Conservation (phyloP, 2,113 vertebrate genomes). For the Columba janthina region DNA sequence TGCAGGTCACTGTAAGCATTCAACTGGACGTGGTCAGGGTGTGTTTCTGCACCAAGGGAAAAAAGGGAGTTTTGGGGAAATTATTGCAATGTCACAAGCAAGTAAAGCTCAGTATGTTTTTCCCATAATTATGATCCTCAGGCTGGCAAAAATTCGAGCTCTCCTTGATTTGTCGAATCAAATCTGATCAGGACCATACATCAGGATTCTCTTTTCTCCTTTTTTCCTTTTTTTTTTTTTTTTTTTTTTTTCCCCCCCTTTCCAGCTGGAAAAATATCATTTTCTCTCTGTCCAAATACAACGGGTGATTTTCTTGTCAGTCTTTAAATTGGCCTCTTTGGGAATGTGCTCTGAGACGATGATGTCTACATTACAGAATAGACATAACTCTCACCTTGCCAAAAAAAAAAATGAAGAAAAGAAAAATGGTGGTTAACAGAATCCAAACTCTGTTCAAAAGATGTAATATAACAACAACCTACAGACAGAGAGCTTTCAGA, state of each 20-base stretch:
- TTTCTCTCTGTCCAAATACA: slow-evolving; percentile 3
- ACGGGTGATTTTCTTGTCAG: slow-evolving; percentile 9
- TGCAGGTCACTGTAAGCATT: background rate
- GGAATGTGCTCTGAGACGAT: background rate
- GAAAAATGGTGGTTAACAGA: background rate
- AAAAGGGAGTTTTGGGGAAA: background rate
- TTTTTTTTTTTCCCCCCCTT: background rate
- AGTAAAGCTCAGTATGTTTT: background rate
- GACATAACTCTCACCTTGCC: background rate
- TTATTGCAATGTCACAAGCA: background rate
- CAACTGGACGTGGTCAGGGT: background rate
- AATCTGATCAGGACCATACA: background rate
- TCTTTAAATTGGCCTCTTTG: slow-evolving; percentile 47
- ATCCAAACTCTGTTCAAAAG: background rate
- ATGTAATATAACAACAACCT: background rate
- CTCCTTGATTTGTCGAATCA: background rate
- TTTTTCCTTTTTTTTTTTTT: no score
- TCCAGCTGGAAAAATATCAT: background rate
- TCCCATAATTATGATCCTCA: background rate
- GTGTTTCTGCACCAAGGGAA: background rate
- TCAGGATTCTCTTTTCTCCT: background rate
- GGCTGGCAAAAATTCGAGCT: background rate
- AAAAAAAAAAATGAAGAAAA: background rate
- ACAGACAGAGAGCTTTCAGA: background rate
- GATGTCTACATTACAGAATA: slow-evolving; percentile 35